These are phyloP conservation scores for Drosophila suboccidentalis DNA, from an alignment of 2,888 invertebrate genomes.

Conservation along the genomic window DNA sequence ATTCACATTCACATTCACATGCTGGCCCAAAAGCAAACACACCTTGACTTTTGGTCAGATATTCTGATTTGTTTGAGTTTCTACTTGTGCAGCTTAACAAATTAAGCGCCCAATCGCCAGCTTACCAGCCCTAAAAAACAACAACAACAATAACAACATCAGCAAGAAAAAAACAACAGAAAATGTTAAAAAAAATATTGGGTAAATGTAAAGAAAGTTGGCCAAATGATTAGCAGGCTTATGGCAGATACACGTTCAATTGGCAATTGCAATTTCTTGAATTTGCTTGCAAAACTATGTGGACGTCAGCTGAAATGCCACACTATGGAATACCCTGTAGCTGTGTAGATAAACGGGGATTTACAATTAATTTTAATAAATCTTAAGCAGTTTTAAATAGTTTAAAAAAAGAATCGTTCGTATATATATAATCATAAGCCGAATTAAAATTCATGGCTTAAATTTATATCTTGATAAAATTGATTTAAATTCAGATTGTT, in stretches of 20 bases:
- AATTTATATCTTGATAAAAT: too few species aligned
- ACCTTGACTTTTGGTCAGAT: constrained; percentile 81
- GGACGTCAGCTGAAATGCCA: not conserved
- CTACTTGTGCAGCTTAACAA: constrained; percentile 82
- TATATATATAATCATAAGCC: too few species aligned
- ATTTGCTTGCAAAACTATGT: not conserved
- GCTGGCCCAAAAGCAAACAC: constrained; percentile 63
- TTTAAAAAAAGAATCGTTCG: too few species aligned
- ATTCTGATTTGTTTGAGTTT: constrained; percentile 82
- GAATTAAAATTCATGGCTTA: too few species aligned
- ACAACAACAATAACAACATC: constrained; percentile 23
- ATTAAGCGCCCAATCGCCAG: constrained; percentile 83
- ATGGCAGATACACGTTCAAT: constrained; percentile 15
- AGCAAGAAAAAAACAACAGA: constrained; percentile 1
- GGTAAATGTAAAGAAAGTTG: constrained; percentile 9
- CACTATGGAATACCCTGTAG: not conserved
- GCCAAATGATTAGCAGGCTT: constrained; percentile 42
- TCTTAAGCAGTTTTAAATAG: too few species aligned
- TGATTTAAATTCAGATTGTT: too few species aligned
- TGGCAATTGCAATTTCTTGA: constrained; percentile 12
- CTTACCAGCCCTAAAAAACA: constrained; percentile 44
- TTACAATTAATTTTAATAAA: not conserved
- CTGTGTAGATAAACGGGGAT: not conserved
- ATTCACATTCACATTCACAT: constrained; percentile 33
- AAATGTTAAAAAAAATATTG: constrained; percentile 5